Base-by-base conservation (phyloP, 2,113 vertebrate genomes). In the Datnioides undecimradiatus region DNA sequence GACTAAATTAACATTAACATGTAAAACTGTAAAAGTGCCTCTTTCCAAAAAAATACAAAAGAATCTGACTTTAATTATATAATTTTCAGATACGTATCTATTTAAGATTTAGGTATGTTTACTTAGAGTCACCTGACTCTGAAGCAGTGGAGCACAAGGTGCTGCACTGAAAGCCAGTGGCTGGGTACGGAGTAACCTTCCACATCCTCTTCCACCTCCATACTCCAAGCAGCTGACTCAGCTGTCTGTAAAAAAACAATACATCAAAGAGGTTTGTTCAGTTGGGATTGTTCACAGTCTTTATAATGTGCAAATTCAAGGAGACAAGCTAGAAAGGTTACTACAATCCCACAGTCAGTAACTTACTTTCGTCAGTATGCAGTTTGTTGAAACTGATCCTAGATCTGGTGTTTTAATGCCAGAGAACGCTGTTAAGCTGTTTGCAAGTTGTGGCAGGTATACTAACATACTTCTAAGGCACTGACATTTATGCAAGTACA, bases 41-140 rank as follows among this genome's bases (percentile, higher is more conserved):
- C n/a, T n/a, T n/a, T n/a, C n/a, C n/a, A n/a, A n/a, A n/a, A n/a
- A n/a, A n/a, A n/a, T n/a, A n/a, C n/a, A n/a, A n/a, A n/a, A n/a
- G n/a, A n/a, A n/a, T n/a, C n/a, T n/a, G n/a, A n/a, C n/a, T n/a
- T n/a, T n/a, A n/a, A n/a, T n/a, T n/a, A n/a, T n/a, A n/a, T n/a
- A n/a, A n/a, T n/a, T n/a, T n/a, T n/a, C n/a, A n/a, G n/a, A n/a
- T n/a, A n/a, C n/a, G n/a, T n/a, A n/a, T n/a, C n/a, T n/a, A n/a
- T n/a, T n/a, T n/a, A n/a, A n/a, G n/a, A n/a, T n/a, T n/a, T n/a
- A n/a, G n/a, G n/a, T n/a, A n/a, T n/a, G n/a, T n/a, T n/a, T n/a
- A n/a, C n/a, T n/a, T n/a, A n/a, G n/a, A n/a, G n/a, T n/a, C 49
- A 95, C 94, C 93, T 90, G 87, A 27, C 52, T 69, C 60, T 45